phyloP scores from a whole-genome alignment of 2,113 vertebrate species.

The Malaclemys terrapin region DNA sequence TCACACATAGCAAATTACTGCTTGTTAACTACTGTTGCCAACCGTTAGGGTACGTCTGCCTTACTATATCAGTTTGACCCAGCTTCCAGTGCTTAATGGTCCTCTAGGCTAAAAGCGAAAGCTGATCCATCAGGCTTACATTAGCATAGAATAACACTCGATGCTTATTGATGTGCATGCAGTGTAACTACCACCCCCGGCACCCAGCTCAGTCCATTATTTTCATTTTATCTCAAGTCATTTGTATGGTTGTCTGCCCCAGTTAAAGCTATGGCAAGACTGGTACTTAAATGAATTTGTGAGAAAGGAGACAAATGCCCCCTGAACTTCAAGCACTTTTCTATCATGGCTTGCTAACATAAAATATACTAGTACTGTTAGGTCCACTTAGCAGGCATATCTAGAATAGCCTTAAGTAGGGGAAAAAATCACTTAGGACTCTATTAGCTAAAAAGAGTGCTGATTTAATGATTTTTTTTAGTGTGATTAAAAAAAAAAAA shows the following conservation, averaged over 20 bases:
- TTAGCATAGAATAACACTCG: slow-evolving; percentile 92
- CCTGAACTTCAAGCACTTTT: slow-evolving; percentile 90
- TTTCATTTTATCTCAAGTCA: slow-evolving; percentile 90
- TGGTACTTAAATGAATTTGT: slow-evolving; percentile 85
- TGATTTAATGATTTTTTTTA: slow-evolving; percentile 78
- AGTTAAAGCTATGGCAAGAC: slow-evolving; percentile 84
- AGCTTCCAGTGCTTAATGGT: slow-evolving; percentile 92
- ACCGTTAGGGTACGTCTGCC: slow-evolving; percentile 77
- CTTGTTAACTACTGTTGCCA: slow-evolving; percentile 81
- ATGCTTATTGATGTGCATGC: slow-evolving; percentile 89
- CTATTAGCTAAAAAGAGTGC: slow-evolving; percentile 74
- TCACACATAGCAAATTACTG: slow-evolving; percentile 76
- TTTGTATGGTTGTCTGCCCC: slow-evolving; percentile 87
- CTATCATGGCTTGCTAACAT: slow-evolving; percentile 78
- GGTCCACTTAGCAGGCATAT: slow-evolving; percentile 75
- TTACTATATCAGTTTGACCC: slow-evolving; percentile 85
- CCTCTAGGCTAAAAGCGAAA: slow-evolving; percentile 91
- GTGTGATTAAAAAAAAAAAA: slow-evolving; percentile 68
- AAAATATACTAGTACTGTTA: slow-evolving; percentile 78
- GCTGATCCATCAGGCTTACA: slow-evolving; percentile 95
- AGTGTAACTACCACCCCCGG: slow-evolving; percentile 83
- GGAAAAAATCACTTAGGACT: slow-evolving; percentile 73
- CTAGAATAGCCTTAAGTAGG: slow-evolving; percentile 72
- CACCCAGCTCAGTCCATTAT: slow-evolving; percentile 86
- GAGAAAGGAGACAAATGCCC: slow-evolving; percentile 86